A percentile compares a stretch with the other conserved stretches of the same genome.
phyloP scores from a whole-genome alignment of 2,797 vertebrate genomes.

The Paedocypris micromegethes region DNA sequence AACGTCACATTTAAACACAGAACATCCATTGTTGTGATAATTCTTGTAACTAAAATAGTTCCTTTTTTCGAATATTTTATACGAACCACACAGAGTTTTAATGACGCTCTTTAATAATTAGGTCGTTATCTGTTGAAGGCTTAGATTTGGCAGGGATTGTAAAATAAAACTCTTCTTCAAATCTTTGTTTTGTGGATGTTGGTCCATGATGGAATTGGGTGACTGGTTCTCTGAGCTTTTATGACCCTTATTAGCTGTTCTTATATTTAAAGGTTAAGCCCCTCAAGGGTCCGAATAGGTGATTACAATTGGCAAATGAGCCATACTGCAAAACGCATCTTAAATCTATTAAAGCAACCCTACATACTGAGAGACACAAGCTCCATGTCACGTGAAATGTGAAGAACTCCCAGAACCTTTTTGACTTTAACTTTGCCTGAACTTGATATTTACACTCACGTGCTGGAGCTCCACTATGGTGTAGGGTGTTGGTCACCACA shows the following conservation, averaged over 20 bases:
- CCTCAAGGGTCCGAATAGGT: constrained; percentile 4
- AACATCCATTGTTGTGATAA: too few relatives aligned
- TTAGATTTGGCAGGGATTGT: too few relatives aligned
- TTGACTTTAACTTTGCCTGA: constrained; percentile 11
- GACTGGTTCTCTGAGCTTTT: constrained; percentile 10
- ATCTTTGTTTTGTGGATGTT: too few relatives aligned
- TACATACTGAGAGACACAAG: neutral
- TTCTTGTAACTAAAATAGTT: too few relatives aligned
- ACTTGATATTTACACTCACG: constrained; percentile 2
- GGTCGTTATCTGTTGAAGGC: too few relatives aligned
- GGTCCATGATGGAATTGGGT: neutral
- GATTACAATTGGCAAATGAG: neutral
- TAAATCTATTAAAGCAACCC: constrained; percentile 15
- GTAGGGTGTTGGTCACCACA: constrained; percentile 49
- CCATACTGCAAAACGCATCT: constrained; percentile 6
- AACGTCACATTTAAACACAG: too few relatives aligned
- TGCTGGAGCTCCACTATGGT: constrained; percentile 11
- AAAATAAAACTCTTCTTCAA: too few relatives aligned
- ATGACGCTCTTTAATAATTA: too few relatives aligned
- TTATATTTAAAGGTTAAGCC: constrained; percentile 10
- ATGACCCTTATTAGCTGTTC: constrained; percentile 9
- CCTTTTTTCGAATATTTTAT: too few relatives aligned
- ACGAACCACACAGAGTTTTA: too few relatives aligned
- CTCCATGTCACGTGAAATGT: neutral
- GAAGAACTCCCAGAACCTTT: too few relatives aligned